phyloP scores from a whole-genome alignment of 1,140 invertebrate species.

The Chironomus striatipennis region DNA sequence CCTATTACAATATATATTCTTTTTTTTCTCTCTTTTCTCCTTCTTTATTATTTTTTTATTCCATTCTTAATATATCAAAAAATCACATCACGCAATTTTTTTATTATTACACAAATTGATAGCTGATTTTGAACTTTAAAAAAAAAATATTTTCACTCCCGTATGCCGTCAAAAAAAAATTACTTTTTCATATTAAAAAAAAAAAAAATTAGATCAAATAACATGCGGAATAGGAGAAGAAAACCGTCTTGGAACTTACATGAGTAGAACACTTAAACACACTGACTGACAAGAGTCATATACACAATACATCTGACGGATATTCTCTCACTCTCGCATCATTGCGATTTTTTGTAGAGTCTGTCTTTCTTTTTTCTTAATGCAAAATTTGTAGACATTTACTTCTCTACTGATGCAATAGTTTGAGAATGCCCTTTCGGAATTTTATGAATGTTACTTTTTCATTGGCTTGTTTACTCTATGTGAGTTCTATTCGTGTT shows the following conservation, averaged over 20 bases:
- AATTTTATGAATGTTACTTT: too few relatives aligned
- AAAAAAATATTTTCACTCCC: neutral
- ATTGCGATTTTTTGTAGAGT: neutral
- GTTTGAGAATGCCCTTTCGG: too few relatives aligned
- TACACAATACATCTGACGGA: neutral
- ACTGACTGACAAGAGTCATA: neutral
- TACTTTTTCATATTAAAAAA: neutral
- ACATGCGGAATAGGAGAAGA: neutral
- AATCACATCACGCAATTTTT: neutral
- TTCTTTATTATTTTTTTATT: too few relatives aligned
- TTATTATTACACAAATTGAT: constrained; percentile 9
- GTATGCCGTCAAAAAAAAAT: neutral
- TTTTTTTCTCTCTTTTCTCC: neutral
- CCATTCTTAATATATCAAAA: neutral
- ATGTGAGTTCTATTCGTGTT: too few relatives aligned
- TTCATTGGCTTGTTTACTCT: too few relatives aligned
- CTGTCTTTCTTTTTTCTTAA: too few relatives aligned
- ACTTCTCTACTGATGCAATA: too few relatives aligned
- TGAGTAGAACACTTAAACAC: constrained; percentile 1
- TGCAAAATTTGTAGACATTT: too few relatives aligned
- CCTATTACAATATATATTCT: neutral
- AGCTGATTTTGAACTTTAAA: neutral
- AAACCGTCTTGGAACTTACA: constrained; percentile 10
- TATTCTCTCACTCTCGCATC: neutral
- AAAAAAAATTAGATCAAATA: neutral